phyloP scores from a whole-genome alignment of 2,888 invertebrate species.

The Ashinkailepas kermadecensis region DNA sequence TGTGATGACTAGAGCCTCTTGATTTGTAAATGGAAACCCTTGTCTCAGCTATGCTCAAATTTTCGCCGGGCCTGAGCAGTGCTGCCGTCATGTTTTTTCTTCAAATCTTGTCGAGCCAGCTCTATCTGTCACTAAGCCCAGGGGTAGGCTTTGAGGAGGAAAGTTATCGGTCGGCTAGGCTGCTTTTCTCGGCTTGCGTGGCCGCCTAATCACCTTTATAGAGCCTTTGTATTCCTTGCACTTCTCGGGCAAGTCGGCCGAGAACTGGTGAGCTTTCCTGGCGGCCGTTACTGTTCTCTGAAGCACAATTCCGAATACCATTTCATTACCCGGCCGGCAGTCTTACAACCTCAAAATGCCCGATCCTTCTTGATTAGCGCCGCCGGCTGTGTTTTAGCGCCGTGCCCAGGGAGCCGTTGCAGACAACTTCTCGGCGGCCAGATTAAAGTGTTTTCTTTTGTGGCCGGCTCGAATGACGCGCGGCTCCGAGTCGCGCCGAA shows the following conservation, averaged over 20 bases:
- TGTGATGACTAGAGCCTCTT: too few species aligned
- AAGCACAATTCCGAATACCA: conserved; percentile 18
- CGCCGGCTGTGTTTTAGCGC: background rate
- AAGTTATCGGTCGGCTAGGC: background rate
- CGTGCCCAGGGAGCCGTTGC: conserved; percentile 2
- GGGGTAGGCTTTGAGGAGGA: background rate
- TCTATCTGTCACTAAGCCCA: background rate
- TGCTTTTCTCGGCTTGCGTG: conserved; percentile 1
- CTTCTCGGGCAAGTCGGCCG: background rate
- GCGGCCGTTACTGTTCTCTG: background rate
- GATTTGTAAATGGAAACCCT: too few species aligned
- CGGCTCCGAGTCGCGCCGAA: too few species aligned
- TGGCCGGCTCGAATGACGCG: background rate
- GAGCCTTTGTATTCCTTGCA: conserved; percentile 17
- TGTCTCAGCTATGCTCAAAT: too few species aligned
- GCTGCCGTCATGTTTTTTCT: background rate
- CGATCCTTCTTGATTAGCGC: conserved; percentile 19
- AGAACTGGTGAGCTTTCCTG: background rate
- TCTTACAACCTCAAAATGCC: conserved; percentile 11
- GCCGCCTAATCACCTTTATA: conserved; percentile 3
- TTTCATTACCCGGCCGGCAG: conserved; percentile 20
- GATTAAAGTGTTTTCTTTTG: conserved; percentile 20
- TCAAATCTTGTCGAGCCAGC: conserved; percentile 5
- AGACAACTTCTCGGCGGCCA: conserved; percentile 9
- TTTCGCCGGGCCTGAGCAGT: background rate